These are phyloP conservation scores for Ecdyonurus torrentis DNA, from an alignment of 2,888 invertebrate species.

Conservation along the genomic window DNA sequence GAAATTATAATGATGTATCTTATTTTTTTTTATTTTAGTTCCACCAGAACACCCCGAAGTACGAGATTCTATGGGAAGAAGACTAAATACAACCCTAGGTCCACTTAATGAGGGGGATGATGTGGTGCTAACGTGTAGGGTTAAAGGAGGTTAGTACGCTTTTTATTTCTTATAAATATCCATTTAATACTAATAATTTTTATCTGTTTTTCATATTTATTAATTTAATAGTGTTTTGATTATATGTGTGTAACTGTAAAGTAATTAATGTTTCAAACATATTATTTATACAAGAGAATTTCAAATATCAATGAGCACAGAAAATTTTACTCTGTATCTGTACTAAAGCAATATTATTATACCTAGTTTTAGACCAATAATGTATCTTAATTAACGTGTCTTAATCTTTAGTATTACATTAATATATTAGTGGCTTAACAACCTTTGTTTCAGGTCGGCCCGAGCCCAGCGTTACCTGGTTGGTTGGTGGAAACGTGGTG, in stretches of 20 bases:
- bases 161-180: background rate
- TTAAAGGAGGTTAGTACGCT: constrained; percentile 57
- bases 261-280: background rate
- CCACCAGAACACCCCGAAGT: constrained; percentile 76
- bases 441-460: constrained; percentile 52
- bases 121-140: constrained; percentile 68
- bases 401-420: background rate
- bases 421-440: constrained; percentile 4
- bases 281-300: background rate
- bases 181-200: too few species aligned
- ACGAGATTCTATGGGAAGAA: constrained; percentile 67
- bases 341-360: background rate
- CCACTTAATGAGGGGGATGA: constrained; percentile 77
- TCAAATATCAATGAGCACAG: too few species aligned
- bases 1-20: too few species aligned
- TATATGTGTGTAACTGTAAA: too few species aligned
- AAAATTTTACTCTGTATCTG: background rate
- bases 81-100: constrained; percentile 65
- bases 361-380: background rate
- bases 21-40: constrained; percentile 50
- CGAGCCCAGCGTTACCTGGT: constrained; percentile 66
- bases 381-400: background rate
- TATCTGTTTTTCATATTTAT: too few species aligned
- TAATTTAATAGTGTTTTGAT: too few species aligned
- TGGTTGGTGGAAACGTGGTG: constrained; percentile 60